Conservation (phyloP, 2,797 vertebrate genomes). For the Ptychadena robeensis region DNA sequence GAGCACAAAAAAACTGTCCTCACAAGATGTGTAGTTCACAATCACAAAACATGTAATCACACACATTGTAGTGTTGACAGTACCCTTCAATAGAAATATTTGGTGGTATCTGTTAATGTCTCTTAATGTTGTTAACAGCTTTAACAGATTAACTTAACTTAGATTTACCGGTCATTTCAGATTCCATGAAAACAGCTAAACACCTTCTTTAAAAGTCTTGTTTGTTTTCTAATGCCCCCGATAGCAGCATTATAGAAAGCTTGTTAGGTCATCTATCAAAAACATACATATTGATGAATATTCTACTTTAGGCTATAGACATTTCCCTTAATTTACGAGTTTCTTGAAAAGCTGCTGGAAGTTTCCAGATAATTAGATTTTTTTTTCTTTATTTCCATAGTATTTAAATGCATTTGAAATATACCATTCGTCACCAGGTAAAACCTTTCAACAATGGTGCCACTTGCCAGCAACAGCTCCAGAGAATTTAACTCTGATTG, state of each 20-base stretch:
- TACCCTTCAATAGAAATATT: too few relatives aligned
- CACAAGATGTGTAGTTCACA: too few relatives aligned
- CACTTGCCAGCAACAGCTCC: constrained; percentile 79
- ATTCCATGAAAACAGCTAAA: background rate
- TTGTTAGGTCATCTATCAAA: constrained; percentile 55
- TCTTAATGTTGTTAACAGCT: background rate
- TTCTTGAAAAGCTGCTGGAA: constrained; percentile 71
- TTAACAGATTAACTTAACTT: background rate
- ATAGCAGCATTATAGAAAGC: constrained; percentile 14
- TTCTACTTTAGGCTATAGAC: constrained; percentile 70
- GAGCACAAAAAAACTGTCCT: too few relatives aligned
- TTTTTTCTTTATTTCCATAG: constrained; percentile 75
- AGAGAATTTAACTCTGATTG: constrained; percentile 91
- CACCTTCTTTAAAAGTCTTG: constrained; percentile 8
- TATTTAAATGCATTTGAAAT: constrained; percentile 81
- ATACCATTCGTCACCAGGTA: constrained; percentile 87
- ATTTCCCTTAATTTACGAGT: constrained; percentile 72
- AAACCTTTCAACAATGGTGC: constrained; percentile 84
- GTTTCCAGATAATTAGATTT: constrained; percentile 82
- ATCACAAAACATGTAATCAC: too few relatives aligned
- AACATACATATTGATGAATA: constrained; percentile 55
- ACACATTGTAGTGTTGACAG: too few relatives aligned
- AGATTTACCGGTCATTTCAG: background rate
- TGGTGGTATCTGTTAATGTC: too few relatives aligned
- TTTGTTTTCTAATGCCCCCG: constrained; percentile 46